phyloP scores from a whole-genome alignment of 2,797 vertebrate species.

The Fistularia tabacaria region DNA sequence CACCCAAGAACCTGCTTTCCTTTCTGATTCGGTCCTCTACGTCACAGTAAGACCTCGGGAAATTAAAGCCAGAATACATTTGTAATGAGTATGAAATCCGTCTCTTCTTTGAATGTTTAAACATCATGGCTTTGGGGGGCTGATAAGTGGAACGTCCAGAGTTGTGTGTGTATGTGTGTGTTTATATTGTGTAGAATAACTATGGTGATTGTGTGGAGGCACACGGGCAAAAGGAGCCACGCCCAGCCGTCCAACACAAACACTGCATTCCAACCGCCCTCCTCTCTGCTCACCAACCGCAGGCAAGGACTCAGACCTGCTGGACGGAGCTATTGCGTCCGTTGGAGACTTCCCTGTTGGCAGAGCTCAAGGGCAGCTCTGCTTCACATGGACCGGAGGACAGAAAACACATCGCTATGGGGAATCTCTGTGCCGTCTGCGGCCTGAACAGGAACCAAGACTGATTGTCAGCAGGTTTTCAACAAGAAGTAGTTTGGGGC shows the following conservation, averaged over 20 bases:
- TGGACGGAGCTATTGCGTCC: not conserved
- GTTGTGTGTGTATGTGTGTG: constrained; percentile 10
- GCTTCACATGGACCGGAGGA: constrained; percentile 21
- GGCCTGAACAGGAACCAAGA: constrained; percentile 33
- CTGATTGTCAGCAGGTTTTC: constrained; percentile 38
- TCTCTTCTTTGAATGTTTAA: constrained; percentile 1
- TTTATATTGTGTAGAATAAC: constrained; percentile 20
- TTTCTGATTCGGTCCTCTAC: constrained; percentile 1
- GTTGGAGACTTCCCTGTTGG: constrained; percentile 18
- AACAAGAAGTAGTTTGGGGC: constrained; percentile 6
- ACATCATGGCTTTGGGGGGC: constrained; percentile 4
- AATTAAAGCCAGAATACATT: no score
- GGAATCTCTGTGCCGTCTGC: constrained; percentile 30
- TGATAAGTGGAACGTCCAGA: constrained; percentile 5
- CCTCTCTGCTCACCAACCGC: constrained; percentile 3
- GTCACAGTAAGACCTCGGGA: no score
- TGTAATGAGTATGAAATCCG: not conserved
- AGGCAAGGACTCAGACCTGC: not conserved
- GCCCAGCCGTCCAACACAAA: constrained; percentile 49
- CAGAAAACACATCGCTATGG: constrained; percentile 15
- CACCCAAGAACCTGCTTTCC: not conserved
- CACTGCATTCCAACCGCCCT: constrained; percentile 41
- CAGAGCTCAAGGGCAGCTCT: constrained; percentile 19
- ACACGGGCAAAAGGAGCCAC: constrained; percentile 32
- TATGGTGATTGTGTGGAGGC: constrained; percentile 38